Evolutionary conservation across 2,113 vertebrate genomes (phyloP).

Genomic region (Chaetodon auriga): DNA sequence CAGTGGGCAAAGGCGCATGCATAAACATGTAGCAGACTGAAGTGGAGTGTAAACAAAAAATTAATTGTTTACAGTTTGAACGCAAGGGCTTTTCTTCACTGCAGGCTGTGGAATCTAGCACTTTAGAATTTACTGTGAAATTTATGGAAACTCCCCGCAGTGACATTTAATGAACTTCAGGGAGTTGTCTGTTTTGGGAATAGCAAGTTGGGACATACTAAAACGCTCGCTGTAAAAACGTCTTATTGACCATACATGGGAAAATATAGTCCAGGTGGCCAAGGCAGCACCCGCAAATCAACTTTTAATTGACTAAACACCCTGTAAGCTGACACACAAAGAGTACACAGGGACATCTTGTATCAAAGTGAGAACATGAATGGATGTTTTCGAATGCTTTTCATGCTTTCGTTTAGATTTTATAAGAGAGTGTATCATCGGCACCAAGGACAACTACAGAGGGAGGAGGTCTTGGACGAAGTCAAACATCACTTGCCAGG

Average conservation of each 20-base stretch:
- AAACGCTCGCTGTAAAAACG: conserved; percentile 31
- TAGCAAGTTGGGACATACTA: conserved; percentile 45
- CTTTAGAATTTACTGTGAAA: conserved; percentile 65
- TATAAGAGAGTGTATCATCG: conserved; percentile 92
- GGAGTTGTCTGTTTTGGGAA: conserved; percentile 67
- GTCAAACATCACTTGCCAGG: conserved; percentile 93
- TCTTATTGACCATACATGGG: conserved; percentile 70
- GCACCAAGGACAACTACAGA: conserved; percentile 93
- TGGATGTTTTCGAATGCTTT: conserved; percentile 51
- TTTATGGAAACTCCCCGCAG: conserved; percentile 58
- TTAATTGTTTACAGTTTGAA: conserved; percentile 72
- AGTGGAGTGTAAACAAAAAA: conserved; percentile 71
- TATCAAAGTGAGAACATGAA: conserved; percentile 17
- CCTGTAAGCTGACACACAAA: conserved; percentile 11
- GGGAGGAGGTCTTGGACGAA: conserved; percentile 92
- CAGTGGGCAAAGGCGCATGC: conserved; percentile 13
- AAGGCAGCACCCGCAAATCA: conserved; percentile 18
- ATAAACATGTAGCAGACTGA: conserved; percentile 52
- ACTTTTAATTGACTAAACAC: conserved; percentile 21
- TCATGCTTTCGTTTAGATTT: conserved; percentile 86
- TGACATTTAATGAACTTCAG: conserved; percentile 79
- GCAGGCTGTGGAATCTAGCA: conserved; percentile 61
- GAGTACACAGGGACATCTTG: conserved; percentile 8
- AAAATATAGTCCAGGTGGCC: conserved; percentile 53
- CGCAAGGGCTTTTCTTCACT: conserved; percentile 32